Percentiles rank a stretch among this genome's conserved stretches.
Conservation (phyloP, 2,888 invertebrate genomes). For the Trachelus tabidus region DNA sequence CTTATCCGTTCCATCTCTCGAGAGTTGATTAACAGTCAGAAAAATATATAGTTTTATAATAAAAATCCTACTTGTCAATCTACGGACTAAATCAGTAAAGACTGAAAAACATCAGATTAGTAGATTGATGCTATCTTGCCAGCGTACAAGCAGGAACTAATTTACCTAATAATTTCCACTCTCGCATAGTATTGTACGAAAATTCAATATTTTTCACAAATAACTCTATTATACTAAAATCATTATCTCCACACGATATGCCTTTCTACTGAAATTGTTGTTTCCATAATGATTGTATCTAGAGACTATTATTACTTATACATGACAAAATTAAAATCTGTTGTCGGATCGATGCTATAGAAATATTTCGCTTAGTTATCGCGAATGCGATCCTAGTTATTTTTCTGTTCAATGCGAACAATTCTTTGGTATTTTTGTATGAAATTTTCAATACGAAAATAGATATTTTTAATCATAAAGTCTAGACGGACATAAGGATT, state of each 20-base stretch:
- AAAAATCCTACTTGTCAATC: not conserved
- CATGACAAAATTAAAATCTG: not conserved
- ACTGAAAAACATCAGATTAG: not conserved
- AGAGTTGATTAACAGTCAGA: not conserved
- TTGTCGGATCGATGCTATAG: not conserved
- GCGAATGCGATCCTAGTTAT: not conserved
- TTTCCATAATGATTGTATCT: not conserved
- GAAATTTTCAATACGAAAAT: too few species aligned
- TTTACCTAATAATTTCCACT: not conserved
- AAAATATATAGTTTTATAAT: not conserved
- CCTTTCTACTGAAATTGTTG: not conserved
- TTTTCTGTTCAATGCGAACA: not conserved
- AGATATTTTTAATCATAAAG: too few species aligned
- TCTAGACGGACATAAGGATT: too few species aligned
- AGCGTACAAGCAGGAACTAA: not conserved
- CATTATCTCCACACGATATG: not conserved
- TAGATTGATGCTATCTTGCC: not conserved
- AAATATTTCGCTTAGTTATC: not conserved
- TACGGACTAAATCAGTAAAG: not conserved
- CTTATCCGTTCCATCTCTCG: not conserved
- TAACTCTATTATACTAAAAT: not conserved
- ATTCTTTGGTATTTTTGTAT: not conserved
- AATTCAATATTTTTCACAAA: not conserved
- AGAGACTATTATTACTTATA: not conserved
- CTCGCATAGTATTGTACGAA: not conserved